Conservation (phyloP, 1,140 invertebrate genomes). For the Parasteatoda tepidariorum region DNA sequence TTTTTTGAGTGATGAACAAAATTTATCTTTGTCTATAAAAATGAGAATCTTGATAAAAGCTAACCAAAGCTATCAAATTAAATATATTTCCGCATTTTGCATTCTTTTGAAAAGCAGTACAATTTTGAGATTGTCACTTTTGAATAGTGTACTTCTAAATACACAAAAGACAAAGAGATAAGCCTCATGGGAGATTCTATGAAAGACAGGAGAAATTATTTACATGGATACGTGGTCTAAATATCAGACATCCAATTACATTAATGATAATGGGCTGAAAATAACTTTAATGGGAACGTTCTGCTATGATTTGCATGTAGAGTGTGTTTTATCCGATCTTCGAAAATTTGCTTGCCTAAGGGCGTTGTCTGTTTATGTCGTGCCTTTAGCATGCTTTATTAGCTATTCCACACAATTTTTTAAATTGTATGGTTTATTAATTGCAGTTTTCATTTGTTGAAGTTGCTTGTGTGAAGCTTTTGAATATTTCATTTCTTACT, state of each 20-base stretch:
- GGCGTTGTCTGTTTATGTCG: constrained; percentile 45
- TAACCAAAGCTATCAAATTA: not conserved
- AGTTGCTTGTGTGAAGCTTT: constrained; percentile 7
- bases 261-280: constrained; percentile 46
- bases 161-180: not conserved
- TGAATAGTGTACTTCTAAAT: not conserved
- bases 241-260: constrained; percentile 43
- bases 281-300: constrained; percentile 27
- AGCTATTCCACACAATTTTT: constrained; percentile 24
- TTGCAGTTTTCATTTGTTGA: constrained; percentile 18
- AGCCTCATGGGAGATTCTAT: not conserved
- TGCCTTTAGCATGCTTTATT: constrained; percentile 26
- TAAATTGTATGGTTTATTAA: constrained; percentile 2
- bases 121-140: too few relatives aligned
- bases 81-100: not conserved
- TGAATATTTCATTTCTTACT: constrained; percentile 37
- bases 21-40: constrained; percentile 16
- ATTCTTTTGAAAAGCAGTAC: too few relatives aligned
- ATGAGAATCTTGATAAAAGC: not conserved
- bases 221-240: constrained; percentile 37
- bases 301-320: constrained; percentile 14
- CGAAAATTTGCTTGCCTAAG: constrained; percentile 27
- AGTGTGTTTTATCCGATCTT: constrained; percentile 27
- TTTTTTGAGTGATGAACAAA: too few relatives aligned
- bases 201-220: constrained; percentile 9